Base-by-base conservation (phyloP, 2,888 invertebrate genomes). In the Xanthostigma xanthostigma region DNA sequence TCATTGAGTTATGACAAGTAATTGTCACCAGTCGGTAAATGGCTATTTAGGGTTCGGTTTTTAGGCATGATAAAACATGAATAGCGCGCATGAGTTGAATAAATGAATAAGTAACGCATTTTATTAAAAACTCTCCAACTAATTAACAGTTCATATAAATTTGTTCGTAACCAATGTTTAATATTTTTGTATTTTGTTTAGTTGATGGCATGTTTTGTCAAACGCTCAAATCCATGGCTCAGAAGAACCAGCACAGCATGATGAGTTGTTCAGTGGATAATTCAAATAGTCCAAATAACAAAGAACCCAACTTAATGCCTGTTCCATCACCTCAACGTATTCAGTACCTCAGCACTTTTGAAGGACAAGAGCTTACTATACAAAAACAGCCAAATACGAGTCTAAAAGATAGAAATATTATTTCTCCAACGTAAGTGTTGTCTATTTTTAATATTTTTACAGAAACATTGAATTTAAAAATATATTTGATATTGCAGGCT, bases 301-400 rank as follows among this genome's bases (percentile, higher is more conserved):
- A 88, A 72, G 89, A 89, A 68, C 86, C 89, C 47, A 92, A 91
- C 68, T 74, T 93, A 62, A 89, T 93, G 86, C 93, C 93, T 54
- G 93, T 94, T 60, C 93, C 94, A 56, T 93, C 93, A 55, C 94
- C 94, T 50, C 92, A 93, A 70, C 93, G 92, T 76, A 92, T 94
- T 64, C 91, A 90, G 58, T 94, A 93, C 74, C 79, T 93, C 62
- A 92, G 90, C 74, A 86, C 91, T 59, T 93, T 94, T 67, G 93
- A 94, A 75, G 92, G 92, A 53, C 93, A 94, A 75, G 94, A 94
- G 71, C 72, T 94, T 62, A 93, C 92, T 58, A 94, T 94, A 70
- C 93, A 93, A 65, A 93, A 93, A 67, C 93, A 94, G 70, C 88
- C 92, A 44, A 94, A 94, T 65, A 88, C 89, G 39, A 89, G 89